These are phyloP conservation scores for Melanocharis versteri DNA, from an alignment of 2,113 vertebrate species.

Conservation along the genomic window DNA sequence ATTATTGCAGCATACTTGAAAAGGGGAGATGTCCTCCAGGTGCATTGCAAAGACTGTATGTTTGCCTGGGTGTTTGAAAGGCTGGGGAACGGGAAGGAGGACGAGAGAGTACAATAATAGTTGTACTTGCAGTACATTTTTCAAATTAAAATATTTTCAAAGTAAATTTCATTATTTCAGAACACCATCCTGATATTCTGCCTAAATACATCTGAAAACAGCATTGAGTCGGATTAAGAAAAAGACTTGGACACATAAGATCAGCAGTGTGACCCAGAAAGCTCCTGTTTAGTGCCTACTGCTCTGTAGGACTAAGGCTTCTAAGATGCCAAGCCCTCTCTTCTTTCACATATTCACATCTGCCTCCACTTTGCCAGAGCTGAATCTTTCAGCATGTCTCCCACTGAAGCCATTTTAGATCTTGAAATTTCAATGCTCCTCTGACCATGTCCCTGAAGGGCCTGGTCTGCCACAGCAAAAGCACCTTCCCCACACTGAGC, in stretches of 20 bases:
- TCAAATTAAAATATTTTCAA: neutral
- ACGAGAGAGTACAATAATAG: neutral
- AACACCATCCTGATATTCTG: neutral
- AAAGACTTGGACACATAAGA: neutral
- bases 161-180: neutral
- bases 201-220: neutral
- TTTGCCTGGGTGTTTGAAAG: neutral
- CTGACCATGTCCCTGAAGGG: fast-evolving
- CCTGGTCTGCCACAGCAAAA: neutral
- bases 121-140: neutral
- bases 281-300: neutral
- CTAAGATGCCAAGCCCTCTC: neutral
- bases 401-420: neutral
- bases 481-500: neutral
- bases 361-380: neutral
- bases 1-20: neutral
- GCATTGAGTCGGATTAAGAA: neutral
- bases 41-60: neutral
- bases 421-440: neutral
- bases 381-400: neutral
- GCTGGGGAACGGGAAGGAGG: neutral
- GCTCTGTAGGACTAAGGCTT: neutral
- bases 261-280: neutral
- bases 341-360: neutral
- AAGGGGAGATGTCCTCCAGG: neutral